Evolutionary conservation across 2,113 vertebrate species (phyloP), one percentile per base, ranked within the genome.

Genomic region (Xyliphius kryptos): DNA sequence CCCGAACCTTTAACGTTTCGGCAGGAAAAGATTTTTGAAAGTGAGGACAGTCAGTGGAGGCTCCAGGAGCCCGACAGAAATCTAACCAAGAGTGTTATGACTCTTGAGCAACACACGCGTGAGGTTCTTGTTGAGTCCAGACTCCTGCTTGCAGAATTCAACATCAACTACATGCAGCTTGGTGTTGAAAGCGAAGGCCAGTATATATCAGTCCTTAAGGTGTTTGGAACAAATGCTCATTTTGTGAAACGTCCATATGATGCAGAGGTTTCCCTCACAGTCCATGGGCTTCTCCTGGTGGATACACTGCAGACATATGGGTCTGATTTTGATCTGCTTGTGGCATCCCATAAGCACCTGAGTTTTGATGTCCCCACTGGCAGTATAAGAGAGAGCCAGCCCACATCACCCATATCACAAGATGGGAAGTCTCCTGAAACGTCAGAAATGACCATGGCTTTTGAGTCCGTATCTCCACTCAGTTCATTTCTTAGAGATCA

Each of bases 161-260:
- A 89, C 70, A 92, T 99, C 0, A 96, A 96, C 79, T 98, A 92
- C 38, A 92, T 99, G 94, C 96, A 99, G 80, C 59, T 99, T 9
- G 96, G 92, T 0, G 90, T 99, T 6, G 95, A 99, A 82, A 97
- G 92, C 55, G 90, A 87, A 0, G 96, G 96, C 0, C 86, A 90
- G 0, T 99, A 99, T 56, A 98, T 99, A 74, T 95, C 94, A 1
- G 95, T 99, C 38, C 91, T 99, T 11, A 99, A 99, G 67, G 95
- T 99, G 1, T 99, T 98, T 58, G 92, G 93, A 40, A 95, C 92
- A 41, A 92, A 99, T 2, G 92, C 93, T 22, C 86, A 95, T 76
- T 97, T 99, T 78, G 91, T 99, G 36, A 99, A 99, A 76, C 88
- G 95, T 47, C 96, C 96, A 0, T 99, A 99, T 0, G 96, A 98